Base-by-base conservation (phyloP, 1,140 invertebrate genomes). In the Papilio glaucus region DNA sequence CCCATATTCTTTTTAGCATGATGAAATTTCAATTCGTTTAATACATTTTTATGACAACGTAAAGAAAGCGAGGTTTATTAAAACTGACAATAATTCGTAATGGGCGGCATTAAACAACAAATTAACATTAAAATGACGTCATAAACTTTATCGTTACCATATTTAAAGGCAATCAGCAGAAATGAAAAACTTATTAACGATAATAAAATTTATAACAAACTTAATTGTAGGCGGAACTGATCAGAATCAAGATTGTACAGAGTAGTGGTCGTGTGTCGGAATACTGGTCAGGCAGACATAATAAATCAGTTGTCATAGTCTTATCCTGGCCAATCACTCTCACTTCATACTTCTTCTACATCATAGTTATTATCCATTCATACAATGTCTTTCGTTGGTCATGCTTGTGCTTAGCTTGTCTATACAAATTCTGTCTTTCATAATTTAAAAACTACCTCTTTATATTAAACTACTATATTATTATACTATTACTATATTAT, bases 31-130 rank as follows among this genome's bases (percentile, higher is more conserved):
- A 65, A 21, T 37, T 65, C 8, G 9, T 39, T 63, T 63, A 38
- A 13, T 63, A 63, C n/a, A n/a, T 63, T 65, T 67, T 67, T 41
- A 41, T 41, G 63, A 39, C 63, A 41, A 42, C 37, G 63, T 67
- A 67, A 67, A 67, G 63, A 41, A 67, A 67, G 63, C 38, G 13
- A 26, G 13, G 21, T 26, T 24, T 41, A 67, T 67, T 41, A 39
- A 42, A 13, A 26, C 63, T 67, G 63, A 67, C 63, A 67, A 67
- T 67, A 67, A 67, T 45, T 42, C 39, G 63, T 41, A 41, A 26
- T 41, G 15, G 10, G 21, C 3, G 38, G 15, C 13, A 67, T 67
- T 67, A 67, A 67, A 63, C 15, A 18, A 13, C 33, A 39, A 39
- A 63, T 53, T 53, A 53, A 24, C 10, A 53, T 24, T 53, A 26